These are phyloP conservation scores for Hypselothyrea guttata DNA, from an alignment of 2,888 invertebrate species.

Conservation along the genomic window DNA sequence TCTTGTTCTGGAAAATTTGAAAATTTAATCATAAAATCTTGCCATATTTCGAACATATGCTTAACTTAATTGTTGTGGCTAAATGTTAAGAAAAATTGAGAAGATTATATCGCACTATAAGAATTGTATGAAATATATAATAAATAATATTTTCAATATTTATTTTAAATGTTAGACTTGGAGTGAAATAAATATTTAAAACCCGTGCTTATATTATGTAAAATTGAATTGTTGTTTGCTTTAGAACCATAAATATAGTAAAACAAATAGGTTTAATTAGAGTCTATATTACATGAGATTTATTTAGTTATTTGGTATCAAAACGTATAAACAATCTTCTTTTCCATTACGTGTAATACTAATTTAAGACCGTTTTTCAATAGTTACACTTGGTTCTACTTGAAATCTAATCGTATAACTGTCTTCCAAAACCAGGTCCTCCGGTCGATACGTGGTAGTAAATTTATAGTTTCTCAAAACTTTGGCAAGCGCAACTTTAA, in stretches of 20 bases:
- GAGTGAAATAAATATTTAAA: too few species aligned
- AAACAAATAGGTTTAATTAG: too few species aligned
- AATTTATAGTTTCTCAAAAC: slow-evolving; percentile 71
- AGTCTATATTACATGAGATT: too few species aligned
- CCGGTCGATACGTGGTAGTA: slow-evolving; percentile 62
- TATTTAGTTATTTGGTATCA: too few species aligned
- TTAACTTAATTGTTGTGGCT: slow-evolving; percentile 45
- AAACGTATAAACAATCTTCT: too few species aligned
- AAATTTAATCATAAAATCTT: slow-evolving; percentile 42
- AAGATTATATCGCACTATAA: slow-evolving; percentile 12
- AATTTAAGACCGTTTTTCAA: too few species aligned
- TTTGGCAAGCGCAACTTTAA: slow-evolving; percentile 69
- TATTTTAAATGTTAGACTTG: slow-evolving; percentile 30
- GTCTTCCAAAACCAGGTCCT: slow-evolving; percentile 70
- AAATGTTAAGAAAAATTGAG: slow-evolving; percentile 57
- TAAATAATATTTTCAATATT: too few species aligned
- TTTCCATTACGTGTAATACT: too few species aligned
- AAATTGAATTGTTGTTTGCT: too few species aligned
- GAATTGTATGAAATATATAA: neutral
- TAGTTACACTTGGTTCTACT: slow-evolving; percentile 47
- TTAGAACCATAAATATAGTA: too few species aligned
- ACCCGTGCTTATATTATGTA: too few species aligned
- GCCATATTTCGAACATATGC: slow-evolving; percentile 14
- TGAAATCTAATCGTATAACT: slow-evolving; percentile 65
- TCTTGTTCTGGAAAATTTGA: slow-evolving; percentile 33